These are phyloP conservation scores for Siniperca knerii DNA, from an alignment of 2,113 vertebrate species.

Conservation along the genomic window DNA sequence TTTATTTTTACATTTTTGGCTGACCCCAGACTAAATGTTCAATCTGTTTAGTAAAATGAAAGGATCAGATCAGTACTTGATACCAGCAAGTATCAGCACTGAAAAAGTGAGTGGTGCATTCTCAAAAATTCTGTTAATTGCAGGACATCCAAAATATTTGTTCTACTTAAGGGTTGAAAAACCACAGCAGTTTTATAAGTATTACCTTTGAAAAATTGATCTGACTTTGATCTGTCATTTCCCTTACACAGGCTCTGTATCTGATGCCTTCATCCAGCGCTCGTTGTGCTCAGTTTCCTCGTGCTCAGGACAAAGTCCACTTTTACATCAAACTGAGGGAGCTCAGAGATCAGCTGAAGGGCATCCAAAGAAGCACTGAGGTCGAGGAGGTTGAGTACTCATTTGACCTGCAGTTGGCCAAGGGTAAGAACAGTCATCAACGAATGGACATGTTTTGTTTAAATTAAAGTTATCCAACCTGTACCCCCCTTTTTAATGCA, in stretches of 20 bases:
- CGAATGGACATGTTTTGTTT: neutral
- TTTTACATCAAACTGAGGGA: conserved; percentile 98
- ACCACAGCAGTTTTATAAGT: neutral
- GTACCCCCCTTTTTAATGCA: neutral
- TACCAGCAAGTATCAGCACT: neutral
- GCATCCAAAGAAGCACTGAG: conserved; percentile 82
- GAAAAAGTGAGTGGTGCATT: neutral
- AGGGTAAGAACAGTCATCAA: conserved; percentile 83
- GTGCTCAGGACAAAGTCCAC: conserved; percentile 98
- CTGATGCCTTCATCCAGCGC: conserved; percentile 99
- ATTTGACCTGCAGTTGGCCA: conserved; percentile 92
- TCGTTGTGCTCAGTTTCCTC: conserved; percentile 97
- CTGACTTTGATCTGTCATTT: neutral
- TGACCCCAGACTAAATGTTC: neutral
- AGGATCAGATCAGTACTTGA: neutral
- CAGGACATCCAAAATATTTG: neutral
- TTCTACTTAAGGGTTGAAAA: neutral
- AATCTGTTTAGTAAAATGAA: neutral
- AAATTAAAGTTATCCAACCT: neutral
- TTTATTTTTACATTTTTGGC: neutral
- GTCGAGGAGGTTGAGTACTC: conserved; percentile 91
- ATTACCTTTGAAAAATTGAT: neutral
- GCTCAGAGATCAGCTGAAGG: conserved; percentile 93
- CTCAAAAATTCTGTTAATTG: neutral
- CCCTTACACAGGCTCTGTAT: conserved; percentile 89